Evolutionary conservation across 35 echinoderm and acorn worm genomes (phyloP), one percentile per base, ranked within the genome.

Genomic region (Heliocidaris erythrogramma): DNA sequence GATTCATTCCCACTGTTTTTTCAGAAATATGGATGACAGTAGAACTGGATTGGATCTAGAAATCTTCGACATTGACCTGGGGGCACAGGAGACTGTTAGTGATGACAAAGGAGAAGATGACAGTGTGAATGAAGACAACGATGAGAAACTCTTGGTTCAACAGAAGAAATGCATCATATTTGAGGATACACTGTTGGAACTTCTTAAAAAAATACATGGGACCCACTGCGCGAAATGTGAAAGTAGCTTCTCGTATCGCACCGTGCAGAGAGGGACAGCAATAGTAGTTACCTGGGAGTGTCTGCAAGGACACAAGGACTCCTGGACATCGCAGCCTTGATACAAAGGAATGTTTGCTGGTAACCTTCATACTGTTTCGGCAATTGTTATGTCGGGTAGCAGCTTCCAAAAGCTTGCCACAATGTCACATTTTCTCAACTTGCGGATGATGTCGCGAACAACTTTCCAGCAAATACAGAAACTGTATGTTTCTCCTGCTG

Each of bases 321-420:
- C 31, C 7, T 94, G 95, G 91, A n/a, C 13, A 30, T 95, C 95
- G 18, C 95, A 95, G 42, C 88, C 91, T 13, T 1, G 32, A 59
- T 93, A 85, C 47, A 49, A 61, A 47, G 85, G 88, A 52, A 96
- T 96, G 95, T 96, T 85, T 88, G 90, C 42, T 93, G 91, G 69
- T 7, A 96, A 96, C 42, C 21, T 94, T 5, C 47, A 85, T 1
- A 96, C 85, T 59, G 95, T 91, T 30, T 53, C 95, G n/a, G 89
- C 12, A 24, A 92, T 96, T n/a, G 4, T 96, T 13, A 18, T 93
- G 16, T 96, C 95, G 18, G 84, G 95, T 5, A 96, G 93, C 32
- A 88, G 90, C 14, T 96, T 96, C 9, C 30, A 86, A 30, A 95
- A 96, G 31, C 59, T 69, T 18, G 32, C 52, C 3, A 69, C 92